Conservation (phyloP, 2,888 invertebrate genomes). For the Melanophora roralis region DNA sequence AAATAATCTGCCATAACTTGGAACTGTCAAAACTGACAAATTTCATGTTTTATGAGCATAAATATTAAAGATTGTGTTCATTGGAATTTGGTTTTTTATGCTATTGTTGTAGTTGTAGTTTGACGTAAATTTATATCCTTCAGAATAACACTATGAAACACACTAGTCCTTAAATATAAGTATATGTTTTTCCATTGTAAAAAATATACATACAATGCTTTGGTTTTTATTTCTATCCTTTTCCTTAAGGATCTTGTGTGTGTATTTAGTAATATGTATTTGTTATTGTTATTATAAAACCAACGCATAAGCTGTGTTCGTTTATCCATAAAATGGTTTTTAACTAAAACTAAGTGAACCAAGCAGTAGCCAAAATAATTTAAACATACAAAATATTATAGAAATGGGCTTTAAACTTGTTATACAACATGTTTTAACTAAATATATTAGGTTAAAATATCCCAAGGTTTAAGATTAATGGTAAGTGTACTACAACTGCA, state of each 20-base stretch:
- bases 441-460: too few relatives aligned
- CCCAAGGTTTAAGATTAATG: too few relatives aligned
- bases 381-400: slow-evolving; percentile 6
- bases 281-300: not conserved
- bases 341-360: slow-evolving; percentile 4
- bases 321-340: slow-evolving; percentile 32
- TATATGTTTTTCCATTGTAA: too few relatives aligned
- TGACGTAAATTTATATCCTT: slow-evolving; percentile 56
- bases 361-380: not conserved
- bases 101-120: not conserved
- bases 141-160: slow-evolving; percentile 47
- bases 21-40: slow-evolving; percentile 60
- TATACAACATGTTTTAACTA: slow-evolving; percentile 2
- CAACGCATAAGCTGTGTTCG: slow-evolving; percentile 7
- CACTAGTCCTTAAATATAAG: too few relatives aligned
- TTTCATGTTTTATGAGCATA: slow-evolving; percentile 50
- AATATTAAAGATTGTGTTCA: not conserved
- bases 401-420: slow-evolving; percentile 25
- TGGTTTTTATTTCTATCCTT: too few relatives aligned
- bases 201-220: not conserved
- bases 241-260: too few relatives aligned
- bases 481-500: too few relatives aligned
- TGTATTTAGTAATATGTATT: too few relatives aligned
- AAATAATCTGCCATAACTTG: slow-evolving; percentile 56
- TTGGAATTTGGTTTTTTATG: too few relatives aligned